Evolutionary conservation across 2,113 vertebrate genomes (phyloP).

Genomic region (Peucedramus taeniatus): DNA sequence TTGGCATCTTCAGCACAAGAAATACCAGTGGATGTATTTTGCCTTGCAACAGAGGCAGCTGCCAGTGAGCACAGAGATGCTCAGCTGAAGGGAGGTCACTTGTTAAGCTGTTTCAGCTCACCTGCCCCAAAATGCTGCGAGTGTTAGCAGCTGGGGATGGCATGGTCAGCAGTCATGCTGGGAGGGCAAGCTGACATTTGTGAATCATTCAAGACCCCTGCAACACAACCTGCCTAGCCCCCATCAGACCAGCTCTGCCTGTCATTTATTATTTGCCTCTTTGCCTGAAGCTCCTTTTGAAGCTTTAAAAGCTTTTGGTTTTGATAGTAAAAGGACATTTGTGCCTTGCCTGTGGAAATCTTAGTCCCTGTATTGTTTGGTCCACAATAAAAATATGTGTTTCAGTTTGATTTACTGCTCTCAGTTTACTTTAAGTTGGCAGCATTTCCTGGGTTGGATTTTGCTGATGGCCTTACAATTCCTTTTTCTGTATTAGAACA

Average conservation of each 20-base stretch:
- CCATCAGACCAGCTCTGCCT: neutral
- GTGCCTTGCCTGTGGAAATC: conserved; percentile 31
- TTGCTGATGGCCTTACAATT: conserved; percentile 45
- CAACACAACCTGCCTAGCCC: neutral
- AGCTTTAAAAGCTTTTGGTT: conserved; percentile 51
- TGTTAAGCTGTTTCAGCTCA: neutral
- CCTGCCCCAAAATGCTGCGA: neutral
- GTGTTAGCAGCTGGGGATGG: neutral
- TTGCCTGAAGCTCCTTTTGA: conserved; percentile 28
- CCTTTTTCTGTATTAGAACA: neutral
- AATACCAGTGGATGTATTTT: neutral
- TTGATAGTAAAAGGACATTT: conserved; percentile 40
- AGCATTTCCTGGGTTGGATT: conserved; percentile 39
- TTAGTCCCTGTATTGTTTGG: conserved; percentile 15
- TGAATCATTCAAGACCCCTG: neutral
- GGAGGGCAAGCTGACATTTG: neutral
- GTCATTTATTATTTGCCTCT: conserved; percentile 4
- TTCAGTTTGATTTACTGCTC: conserved; percentile 53
- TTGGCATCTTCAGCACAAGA: neutral
- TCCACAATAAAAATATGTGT: conserved; percentile 39
- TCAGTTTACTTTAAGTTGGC: conserved; percentile 50
- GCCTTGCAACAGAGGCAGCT: neutral
- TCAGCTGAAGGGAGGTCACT: neutral
- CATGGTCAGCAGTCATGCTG: neutral
- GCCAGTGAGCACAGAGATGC: rapidly evolving